Conservation (phyloP, 1,140 invertebrate species). For the Polypedilum pembai region DNA sequence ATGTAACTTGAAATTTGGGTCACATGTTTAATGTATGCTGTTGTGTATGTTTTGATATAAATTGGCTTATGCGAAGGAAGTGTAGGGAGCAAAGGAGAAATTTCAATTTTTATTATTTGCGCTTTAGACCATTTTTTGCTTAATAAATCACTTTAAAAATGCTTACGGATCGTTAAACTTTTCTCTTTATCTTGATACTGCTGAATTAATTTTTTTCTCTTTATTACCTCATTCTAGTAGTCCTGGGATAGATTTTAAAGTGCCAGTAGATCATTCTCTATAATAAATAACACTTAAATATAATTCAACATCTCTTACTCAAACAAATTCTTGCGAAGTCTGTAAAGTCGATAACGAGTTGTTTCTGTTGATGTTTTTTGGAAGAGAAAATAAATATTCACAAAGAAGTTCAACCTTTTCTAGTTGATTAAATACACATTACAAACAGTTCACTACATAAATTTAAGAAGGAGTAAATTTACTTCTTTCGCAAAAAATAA, state of each 20-base stretch:
- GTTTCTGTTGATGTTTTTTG: not conserved
- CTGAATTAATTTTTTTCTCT: not conserved
- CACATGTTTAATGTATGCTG: not conserved
- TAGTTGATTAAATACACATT: not conserved
- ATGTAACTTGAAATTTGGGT: not conserved
- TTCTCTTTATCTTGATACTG: not conserved
- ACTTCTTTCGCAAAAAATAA: not conserved
- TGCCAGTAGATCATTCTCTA: no score
- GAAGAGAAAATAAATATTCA: no score
- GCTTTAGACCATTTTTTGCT: not conserved
- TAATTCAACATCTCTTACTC: no score
- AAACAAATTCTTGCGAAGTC: not conserved
- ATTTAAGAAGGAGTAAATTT: not conserved
- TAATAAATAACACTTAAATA: no score
- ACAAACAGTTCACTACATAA: not conserved
- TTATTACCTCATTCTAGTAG: not conserved
- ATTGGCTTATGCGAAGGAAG: not conserved
- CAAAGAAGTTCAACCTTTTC: not conserved
- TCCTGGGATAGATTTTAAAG: not conserved
- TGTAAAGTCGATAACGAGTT: slow-evolving; percentile 10
- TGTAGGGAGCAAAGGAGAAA: not conserved
- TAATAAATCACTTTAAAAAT: slow-evolving; percentile 20
- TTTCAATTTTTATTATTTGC: not conserved
- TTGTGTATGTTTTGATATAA: not conserved
- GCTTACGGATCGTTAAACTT: slow-evolving; percentile 9